Conservation (phyloP, 2,797 vertebrate genomes). For the Periophthalmus magnuspinnatus region DNA sequence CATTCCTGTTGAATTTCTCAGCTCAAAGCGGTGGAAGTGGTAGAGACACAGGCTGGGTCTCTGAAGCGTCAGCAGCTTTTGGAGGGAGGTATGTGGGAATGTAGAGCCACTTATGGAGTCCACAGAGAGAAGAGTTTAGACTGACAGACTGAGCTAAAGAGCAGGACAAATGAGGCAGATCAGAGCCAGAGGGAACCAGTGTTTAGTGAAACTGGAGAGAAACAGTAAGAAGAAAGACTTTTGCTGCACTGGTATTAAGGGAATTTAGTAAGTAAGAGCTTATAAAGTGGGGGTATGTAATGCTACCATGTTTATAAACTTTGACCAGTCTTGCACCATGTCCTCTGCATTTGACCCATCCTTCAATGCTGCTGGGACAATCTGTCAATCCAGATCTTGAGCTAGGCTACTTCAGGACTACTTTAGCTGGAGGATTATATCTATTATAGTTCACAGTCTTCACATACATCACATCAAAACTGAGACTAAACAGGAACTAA, state of each 20-base stretch:
- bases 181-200: neutral
- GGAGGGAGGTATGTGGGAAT: slow-evolving; percentile 33
- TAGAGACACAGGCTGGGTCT: slow-evolving; percentile 22
- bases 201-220: neutral
- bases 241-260: neutral
- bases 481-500: no score
- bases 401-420: no score
- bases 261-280: neutral
- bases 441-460: no score
- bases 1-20: slow-evolving; percentile 63
- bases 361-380: no score
- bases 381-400: no score
- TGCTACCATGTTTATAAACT: neutral
- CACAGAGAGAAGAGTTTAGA: slow-evolving; percentile 4
- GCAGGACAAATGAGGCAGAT: slow-evolving; percentile 27
- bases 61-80: slow-evolving; percentile 34
- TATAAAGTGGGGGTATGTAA: no score
- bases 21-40: slow-evolving; percentile 47
- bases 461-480: neutral
- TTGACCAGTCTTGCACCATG: no score
- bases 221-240: neutral
- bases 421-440: no score
- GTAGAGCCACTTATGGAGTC: slow-evolving; percentile 25
- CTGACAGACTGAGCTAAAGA: slow-evolving; percentile 2
- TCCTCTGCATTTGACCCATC: no score